Evolutionary conservation across 2,888 invertebrate species (phyloP).

Genomic region (Trichogramma dendrolimi): DNA sequence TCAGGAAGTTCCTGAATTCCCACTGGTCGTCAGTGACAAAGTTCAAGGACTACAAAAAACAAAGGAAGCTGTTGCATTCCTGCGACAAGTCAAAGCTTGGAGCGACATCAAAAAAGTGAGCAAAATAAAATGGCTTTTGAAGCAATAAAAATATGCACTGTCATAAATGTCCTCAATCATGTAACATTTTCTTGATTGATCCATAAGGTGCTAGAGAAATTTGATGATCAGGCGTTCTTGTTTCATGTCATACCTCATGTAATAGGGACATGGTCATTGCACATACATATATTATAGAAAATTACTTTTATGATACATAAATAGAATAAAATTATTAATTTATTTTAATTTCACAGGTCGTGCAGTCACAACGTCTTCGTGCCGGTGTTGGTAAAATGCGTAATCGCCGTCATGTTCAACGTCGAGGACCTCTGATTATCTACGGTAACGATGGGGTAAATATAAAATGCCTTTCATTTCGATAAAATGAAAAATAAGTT

Average conservation of each 20-base stretch:
- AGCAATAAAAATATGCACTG: slow-evolving; percentile 34
- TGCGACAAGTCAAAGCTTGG: slow-evolving; percentile 93
- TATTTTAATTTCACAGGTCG: slow-evolving; percentile 70
- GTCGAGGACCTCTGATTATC: slow-evolving; percentile 92
- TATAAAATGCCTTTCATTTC: no score
- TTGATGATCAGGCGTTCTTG: slow-evolving; percentile 42
- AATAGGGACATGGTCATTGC: slow-evolving; percentile 19
- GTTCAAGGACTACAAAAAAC: slow-evolving; percentile 95
- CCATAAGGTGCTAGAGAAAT: slow-evolving; percentile 43
- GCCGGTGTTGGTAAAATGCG: slow-evolving; percentile 99
- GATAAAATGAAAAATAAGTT: no score
- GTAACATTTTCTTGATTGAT: slow-evolving; percentile 27
- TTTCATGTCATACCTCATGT: slow-evolving; percentile 27
- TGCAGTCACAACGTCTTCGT: slow-evolving; percentile 84
- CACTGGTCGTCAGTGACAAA: slow-evolving; percentile 94
- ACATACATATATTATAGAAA: slow-evolving; percentile 8
- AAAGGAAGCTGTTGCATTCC: slow-evolving; percentile 93
- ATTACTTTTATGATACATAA: not conserved
- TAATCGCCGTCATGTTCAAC: slow-evolving; percentile 93
- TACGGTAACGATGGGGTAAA: slow-evolving; percentile 86
- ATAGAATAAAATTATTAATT: not conserved
- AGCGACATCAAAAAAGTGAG: slow-evolving; percentile 92
- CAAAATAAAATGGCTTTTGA: not conserved
- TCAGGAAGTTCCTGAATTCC: slow-evolving; percentile 91
- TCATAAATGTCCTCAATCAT: slow-evolving; percentile 42